Evolutionary conservation across 2,113 vertebrate genomes (phyloP).

Genomic region (Fulmarus glacialis): DNA sequence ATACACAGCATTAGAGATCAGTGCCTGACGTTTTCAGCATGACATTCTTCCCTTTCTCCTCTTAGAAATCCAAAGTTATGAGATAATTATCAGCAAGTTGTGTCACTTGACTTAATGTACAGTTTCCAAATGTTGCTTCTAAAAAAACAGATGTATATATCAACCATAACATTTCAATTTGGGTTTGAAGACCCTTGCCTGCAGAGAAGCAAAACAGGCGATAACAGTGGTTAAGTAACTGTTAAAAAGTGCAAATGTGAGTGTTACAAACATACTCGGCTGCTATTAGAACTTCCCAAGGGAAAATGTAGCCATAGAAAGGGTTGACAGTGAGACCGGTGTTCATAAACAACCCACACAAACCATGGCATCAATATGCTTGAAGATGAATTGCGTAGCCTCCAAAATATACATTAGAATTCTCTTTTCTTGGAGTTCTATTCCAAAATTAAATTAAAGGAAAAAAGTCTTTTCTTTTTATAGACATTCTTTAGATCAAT

Average conservation of each 20-base stretch:
- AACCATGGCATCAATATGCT: neutral
- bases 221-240: neutral
- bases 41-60: neutral
- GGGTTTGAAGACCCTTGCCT: neutral
- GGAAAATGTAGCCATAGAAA: neutral
- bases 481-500: neutral
- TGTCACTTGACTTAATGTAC: neutral
- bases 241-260: neutral
- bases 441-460: neutral
- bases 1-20: neutral
- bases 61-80: neutral
- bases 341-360: neutral
- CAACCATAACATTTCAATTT: neutral
- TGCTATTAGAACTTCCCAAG: neutral
- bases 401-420: neutral
- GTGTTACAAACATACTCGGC: neutral
- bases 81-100: neutral
- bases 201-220: neutral
- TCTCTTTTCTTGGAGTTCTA: neutral
- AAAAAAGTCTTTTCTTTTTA: neutral
- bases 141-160: neutral
- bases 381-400: neutral
- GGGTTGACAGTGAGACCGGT: neutral
- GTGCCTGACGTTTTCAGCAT: neutral
- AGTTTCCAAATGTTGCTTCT: neutral